Base-by-base conservation (phyloP, 2,113 vertebrate species). In the Gymnarchus niloticus region DNA sequence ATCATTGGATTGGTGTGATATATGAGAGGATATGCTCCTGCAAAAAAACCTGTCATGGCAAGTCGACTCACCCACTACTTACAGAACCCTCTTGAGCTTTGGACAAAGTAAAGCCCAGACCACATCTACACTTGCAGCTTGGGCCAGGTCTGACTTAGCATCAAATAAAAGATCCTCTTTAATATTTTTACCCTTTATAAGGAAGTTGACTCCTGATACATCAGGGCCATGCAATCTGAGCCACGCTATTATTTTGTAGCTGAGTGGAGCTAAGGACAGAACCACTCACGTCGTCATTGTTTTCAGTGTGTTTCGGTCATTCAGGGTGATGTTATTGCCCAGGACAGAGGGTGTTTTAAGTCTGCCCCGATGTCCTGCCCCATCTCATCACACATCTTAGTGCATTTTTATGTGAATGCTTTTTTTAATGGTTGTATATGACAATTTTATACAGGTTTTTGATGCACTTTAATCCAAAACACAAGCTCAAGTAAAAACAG, bases 361-460 rank as follows among this genome's bases (percentile, higher is more conserved):
- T 51, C 57, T 21, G 83, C 25, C 44, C 41, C 76, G 17, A 48
- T 73, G 65, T 73, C 33, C 33, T 19, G 76, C 19, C 52, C 44
- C 44, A 25, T 56, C 14, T 59, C 25, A 10, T 84, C 83, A 49
- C 44, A 41, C 0, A 17, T 7, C 65, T 6, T 37, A 73, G 14
- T 73, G 48, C 21, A 7, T 56, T 82, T 10, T 33, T 56, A 56
- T 85, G 19, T 77, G 49, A 85, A 73, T 51, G 49, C 33, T 85
- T 61, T 77, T 83, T 49, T 25, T 59, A n/a, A 41, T 87, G 81
- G 33, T 56, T 49, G 48, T 84, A 56, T 44, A 59, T 51, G 76
- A 46, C 73, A 84, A 73, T 83, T 81, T 86, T 76, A 88, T 69
- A 85, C 8, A 33, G 49, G 46, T 37, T 28, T 57, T 59, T 65